A percentile compares a stretch with the other conserved stretches of the same genome.
Conservation (phyloP, 2,113 vertebrate species). For the Bettongia penicillata region DNA sequence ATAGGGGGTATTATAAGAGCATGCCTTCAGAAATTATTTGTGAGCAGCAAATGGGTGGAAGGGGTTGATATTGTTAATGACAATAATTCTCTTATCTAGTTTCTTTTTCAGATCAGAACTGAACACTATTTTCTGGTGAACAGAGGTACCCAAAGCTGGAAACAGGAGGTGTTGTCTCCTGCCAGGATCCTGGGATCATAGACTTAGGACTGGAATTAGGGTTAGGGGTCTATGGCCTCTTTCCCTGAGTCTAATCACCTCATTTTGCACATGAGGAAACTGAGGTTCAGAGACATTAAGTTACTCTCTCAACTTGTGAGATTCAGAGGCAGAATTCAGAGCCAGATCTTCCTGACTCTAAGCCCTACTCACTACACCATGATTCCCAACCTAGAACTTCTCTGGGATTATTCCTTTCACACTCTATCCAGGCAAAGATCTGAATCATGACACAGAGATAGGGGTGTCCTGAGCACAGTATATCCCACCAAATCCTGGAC, state of each 20-base stretch:
- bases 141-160: neutral
- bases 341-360: neutral
- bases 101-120: neutral
- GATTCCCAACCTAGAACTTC: neutral
- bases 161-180: neutral
- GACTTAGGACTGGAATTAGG: neutral
- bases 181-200: neutral
- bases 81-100: neutral
- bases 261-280: neutral
- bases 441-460: neutral
- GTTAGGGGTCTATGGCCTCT: neutral
- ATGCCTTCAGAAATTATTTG: neutral
- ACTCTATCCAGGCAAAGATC: neutral
- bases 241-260: neutral
- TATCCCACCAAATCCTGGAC: neutral
- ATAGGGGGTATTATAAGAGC: too few relatives aligned
- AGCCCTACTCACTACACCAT: neutral
- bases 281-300: neutral
- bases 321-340: neutral
- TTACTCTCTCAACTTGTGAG: neutral
- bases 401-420: neutral
- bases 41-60: neutral
- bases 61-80: neutral
- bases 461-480: too few relatives aligned
- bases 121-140: neutral